A percentile compares a stretch with the other conserved stretches of the same genome.
These are phyloP conservation scores for Orchesella flavescens DNA, from an alignment of 2,888 invertebrate genomes.

Conservation along the genomic window DNA sequence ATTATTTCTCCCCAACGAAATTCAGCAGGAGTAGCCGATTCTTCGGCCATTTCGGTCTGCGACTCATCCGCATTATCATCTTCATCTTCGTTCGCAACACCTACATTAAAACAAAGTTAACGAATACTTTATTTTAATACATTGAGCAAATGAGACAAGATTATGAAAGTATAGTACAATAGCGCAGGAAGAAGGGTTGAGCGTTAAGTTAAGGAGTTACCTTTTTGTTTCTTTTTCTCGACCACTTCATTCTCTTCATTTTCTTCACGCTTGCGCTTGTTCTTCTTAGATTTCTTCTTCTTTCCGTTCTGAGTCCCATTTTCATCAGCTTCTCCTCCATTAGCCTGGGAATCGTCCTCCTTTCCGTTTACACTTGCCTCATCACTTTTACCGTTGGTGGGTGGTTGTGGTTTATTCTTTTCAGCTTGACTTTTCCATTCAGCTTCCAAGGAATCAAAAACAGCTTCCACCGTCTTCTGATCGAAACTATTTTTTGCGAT, in stretches of 20 bases:
- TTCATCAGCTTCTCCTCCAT: conserved; percentile 19
- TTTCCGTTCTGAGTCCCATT: conserved; percentile 5
- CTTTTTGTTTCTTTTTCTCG: conserved; percentile 16
- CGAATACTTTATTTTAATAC: too few relatives aligned
- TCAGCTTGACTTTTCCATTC: conserved; percentile 61
- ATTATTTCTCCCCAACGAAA: conserved; percentile 78
- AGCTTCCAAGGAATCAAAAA: conserved; percentile 79
- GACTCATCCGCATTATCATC: background rate
- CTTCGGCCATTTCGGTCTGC: background rate
- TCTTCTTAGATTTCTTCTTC: conserved; percentile 63
- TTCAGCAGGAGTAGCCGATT: conserved; percentile 59
- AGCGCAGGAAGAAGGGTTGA: too few relatives aligned
- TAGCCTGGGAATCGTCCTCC: conserved; percentile 50
- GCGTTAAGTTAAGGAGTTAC: conserved; percentile 1
- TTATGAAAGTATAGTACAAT: background rate
- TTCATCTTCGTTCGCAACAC: background rate
- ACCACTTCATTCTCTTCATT: background rate
- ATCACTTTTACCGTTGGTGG: conserved; percentile 43
- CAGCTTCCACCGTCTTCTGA: conserved; percentile 79
- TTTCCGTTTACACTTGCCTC: conserved; percentile 31
- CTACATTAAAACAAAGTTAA: background rate
- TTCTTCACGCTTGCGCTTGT: conserved; percentile 45
- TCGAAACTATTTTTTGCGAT: conserved; percentile 78
- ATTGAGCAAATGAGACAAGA: too few relatives aligned
- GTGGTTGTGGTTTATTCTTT: conserved; percentile 53